Percentiles rank a stretch among this genome's conserved stretches.
Conservation (phyloP, 2,888 invertebrate genomes). For the Aporophyla nigra region DNA sequence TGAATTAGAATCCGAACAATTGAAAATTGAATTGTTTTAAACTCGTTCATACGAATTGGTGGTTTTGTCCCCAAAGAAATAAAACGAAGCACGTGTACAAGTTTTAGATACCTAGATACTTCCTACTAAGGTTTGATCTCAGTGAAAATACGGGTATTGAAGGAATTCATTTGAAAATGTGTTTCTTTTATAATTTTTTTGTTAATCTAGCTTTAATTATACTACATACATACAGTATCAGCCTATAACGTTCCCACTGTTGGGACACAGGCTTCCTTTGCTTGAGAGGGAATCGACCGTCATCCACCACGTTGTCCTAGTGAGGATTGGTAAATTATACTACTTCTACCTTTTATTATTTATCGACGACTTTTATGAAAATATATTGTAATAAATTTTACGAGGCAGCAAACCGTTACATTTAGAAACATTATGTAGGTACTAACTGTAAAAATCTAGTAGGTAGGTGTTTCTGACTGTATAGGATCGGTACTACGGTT, state of each 20-base stretch:
- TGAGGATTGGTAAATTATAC: no score
- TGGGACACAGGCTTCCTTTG: no score
- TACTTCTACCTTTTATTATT: no score
- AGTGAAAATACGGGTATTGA: neutral
- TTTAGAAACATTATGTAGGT: conserved; percentile 4
- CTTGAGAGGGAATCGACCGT: no score
- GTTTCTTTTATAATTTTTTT: neutral
- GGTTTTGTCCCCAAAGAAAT: conserved; percentile 10
- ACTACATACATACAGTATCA: no score
- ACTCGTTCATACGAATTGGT: neutral
- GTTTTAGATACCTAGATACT: neutral
- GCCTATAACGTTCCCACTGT: no score
- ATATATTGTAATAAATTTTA: neutral
- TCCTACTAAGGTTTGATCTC: neutral
- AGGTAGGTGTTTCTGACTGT: neutral
- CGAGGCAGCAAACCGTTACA: neutral
- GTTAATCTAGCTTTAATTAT: neutral
- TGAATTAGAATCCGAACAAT: neutral
- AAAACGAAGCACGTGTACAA: conserved; percentile 5
- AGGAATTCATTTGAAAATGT: conserved; percentile 8
- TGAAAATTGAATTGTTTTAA: conserved; percentile 16
- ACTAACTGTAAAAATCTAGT: conserved; percentile 1
- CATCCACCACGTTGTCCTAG: no score
- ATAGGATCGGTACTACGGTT: neutral
- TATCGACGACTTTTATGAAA: neutral